Percentiles rank a stretch among this genome's conserved stretches.
phyloP scores from a whole-genome alignment of 2,888 invertebrate genomes.

The Ormyrus labotus region DNA sequence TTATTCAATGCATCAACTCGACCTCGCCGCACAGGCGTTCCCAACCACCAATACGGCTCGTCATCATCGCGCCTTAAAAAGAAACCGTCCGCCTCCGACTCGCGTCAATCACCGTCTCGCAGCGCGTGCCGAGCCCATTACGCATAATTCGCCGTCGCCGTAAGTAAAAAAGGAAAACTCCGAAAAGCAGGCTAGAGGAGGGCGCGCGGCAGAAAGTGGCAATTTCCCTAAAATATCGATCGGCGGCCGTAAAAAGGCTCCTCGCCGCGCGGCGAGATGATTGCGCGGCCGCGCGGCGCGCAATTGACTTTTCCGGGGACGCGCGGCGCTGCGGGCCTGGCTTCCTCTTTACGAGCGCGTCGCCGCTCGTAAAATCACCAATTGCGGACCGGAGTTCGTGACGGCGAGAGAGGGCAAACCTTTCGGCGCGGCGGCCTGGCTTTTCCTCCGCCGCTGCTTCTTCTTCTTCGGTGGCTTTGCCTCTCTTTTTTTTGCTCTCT shows the following conservation, averaged over 20 bases:
- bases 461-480: too few species aligned
- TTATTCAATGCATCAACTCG: too few species aligned
- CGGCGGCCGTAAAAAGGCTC: neutral
- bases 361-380: conserved; percentile 50
- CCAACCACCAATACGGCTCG: too few species aligned
- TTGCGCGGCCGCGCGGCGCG: neutral
- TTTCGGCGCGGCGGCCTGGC: neutral
- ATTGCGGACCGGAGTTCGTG: conserved; percentile 1
- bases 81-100: too few species aligned
- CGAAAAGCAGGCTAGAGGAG: neutral
- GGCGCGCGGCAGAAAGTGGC: conserved; percentile 7
- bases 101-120: too few species aligned
- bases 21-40: too few species aligned
- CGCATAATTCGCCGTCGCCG: neutral
- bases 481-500: too few species aligned
- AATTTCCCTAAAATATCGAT: conserved; percentile 44
- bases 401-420: neutral
- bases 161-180: neutral
- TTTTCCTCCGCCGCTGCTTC: too few species aligned
- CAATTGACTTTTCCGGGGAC: conserved; percentile 24
- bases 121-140: too few species aligned
- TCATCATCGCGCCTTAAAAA: too few species aligned
- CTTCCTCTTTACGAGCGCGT: conserved; percentile 36
- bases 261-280: neutral
- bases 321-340: too few species aligned